Base-by-base conservation (phyloP, 2,113 vertebrate species). In the Mirza zaza region DNA sequence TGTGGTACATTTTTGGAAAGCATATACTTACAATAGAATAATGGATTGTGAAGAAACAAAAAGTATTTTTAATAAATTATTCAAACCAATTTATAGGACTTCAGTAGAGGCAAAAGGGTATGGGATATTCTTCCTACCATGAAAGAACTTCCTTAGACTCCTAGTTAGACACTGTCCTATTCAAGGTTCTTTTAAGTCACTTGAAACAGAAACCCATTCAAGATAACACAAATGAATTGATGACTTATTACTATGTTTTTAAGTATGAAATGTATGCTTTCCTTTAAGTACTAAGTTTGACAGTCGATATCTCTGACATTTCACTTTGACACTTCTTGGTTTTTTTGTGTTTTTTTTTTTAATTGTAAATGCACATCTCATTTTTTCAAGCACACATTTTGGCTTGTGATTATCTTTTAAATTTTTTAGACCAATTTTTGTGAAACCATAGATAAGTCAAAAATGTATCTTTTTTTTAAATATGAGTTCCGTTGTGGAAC, bases 141-240 rank as follows among this genome's bases (percentile, higher is more conserved):
- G 87, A 87, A 90, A 84, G 48, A 90, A 82, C 15, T 15, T 55
- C 52, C 52, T 55, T 45, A 45, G 57, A 92, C n/a, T 36, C n/a
- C n/a, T 73, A 34, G 36, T 52, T 86, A 88, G 45, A 95, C 13
- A 48, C 13, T 76, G n/a, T 81, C 9, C 55, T 87, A 36, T 55
- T 90, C 20, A 80, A 90, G 48, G 8, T 65, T 94, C 36, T 97
- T 75, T 95, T 95, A 90, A 85, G 59, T 45, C 89, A 95, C 27
- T n/a, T 70, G 59, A 87, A 92, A 57, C 42, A 63, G 59, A 88
- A 89, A 88, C 11, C 7, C 52, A 95, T 67, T 95, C 34, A n/a
- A 61, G 70, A n/a, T 59, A 92, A 59, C 20, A 48, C 85, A 80
- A 36, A 65, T 50, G 55, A 90, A 90, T 76, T 39, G 27, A 39